A percentile compares a stretch with the other conserved stretches of the same genome.
These are phyloP conservation scores for Noctuana brunneofusca DNA, from an alignment of 2,888 invertebrate species.

Conservation along the genomic window DNA sequence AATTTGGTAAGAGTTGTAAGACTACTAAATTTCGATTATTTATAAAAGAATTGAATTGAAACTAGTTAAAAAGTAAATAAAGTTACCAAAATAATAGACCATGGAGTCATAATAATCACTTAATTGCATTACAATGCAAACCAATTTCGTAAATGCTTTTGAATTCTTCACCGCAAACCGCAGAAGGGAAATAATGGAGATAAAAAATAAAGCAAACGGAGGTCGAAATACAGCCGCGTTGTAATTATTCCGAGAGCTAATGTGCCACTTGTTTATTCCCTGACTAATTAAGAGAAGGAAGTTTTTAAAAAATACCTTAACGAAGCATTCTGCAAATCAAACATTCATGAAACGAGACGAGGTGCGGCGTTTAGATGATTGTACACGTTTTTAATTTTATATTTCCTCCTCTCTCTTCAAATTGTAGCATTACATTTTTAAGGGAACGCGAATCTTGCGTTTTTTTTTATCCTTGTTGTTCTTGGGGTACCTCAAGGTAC, in stretches of 20 bases:
- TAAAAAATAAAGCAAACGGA: conserved; percentile 49
- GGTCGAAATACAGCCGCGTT: conserved; percentile 53
- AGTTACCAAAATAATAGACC: conserved; percentile 4
- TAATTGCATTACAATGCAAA: conserved; percentile 63
- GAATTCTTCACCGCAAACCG: conserved; percentile 74
- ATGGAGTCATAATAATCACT: conserved; percentile 37
- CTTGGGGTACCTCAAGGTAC: conserved; percentile 5
- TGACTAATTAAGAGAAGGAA: conserved; percentile 79
- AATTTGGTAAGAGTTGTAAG: not conserved
- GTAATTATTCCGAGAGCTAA: conserved; percentile 81
- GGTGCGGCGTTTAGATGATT: conserved; percentile 53
- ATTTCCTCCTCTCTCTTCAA: conserved; percentile 44
- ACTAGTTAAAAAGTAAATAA: not conserved
- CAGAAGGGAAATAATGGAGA: conserved; percentile 54
- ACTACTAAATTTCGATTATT: not conserved
- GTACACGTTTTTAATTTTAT: conserved; percentile 52
- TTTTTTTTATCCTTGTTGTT: not conserved
- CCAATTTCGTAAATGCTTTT: conserved; percentile 76
- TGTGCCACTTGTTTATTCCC: conserved; percentile 80
- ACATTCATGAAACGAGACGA: conserved; percentile 68
- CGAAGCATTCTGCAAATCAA: conserved; percentile 68
- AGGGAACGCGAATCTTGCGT: not conserved
- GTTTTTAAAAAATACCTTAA: conserved; percentile 69
- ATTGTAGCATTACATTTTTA: conserved; percentile 5
- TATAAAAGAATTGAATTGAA: not conserved